Conservation (phyloP, 2,113 vertebrate species). For the Zonotrichia leucophrys region DNA sequence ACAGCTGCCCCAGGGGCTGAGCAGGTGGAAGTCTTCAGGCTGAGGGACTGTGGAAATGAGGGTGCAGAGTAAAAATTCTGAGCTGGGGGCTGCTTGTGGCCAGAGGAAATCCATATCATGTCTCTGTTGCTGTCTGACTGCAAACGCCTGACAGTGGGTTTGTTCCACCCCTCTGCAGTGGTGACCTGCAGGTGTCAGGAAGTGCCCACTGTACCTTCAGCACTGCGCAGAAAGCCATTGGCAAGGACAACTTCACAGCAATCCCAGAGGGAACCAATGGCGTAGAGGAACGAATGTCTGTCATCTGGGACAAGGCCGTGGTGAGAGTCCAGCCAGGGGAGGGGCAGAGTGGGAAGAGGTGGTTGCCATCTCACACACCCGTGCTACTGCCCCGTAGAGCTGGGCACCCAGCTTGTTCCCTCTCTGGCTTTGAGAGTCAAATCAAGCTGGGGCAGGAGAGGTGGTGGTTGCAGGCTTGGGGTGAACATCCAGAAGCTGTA, state of each 20-base stretch:
- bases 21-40: background rate
- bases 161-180: slow-evolving; percentile 73
- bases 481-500: background rate
- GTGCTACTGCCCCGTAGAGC: fast-evolving
- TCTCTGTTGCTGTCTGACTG: background rate
- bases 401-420: background rate
- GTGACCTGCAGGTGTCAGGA: slow-evolving; percentile 91
- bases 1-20: background rate
- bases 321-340: slow-evolving; percentile 70
- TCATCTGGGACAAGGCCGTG: slow-evolving; percentile 99
- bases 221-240: slow-evolving; percentile 95
- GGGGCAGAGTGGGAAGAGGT: background rate
- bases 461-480: fast-evolving
- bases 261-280: slow-evolving; percentile 97
- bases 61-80: background rate
- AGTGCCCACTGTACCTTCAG: slow-evolving; percentile 97
- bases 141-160: background rate
- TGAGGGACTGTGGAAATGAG: background rate
- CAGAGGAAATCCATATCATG: background rate
- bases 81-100: fast-evolving
- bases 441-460: background rate
- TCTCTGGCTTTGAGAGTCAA: background rate
- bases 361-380: background rate
- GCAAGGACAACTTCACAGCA: slow-evolving; percentile 97
- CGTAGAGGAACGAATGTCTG: slow-evolving; percentile 92